Base-by-base conservation (phyloP, 2,113 vertebrate species). In the Cochlearius cochlearius region DNA sequence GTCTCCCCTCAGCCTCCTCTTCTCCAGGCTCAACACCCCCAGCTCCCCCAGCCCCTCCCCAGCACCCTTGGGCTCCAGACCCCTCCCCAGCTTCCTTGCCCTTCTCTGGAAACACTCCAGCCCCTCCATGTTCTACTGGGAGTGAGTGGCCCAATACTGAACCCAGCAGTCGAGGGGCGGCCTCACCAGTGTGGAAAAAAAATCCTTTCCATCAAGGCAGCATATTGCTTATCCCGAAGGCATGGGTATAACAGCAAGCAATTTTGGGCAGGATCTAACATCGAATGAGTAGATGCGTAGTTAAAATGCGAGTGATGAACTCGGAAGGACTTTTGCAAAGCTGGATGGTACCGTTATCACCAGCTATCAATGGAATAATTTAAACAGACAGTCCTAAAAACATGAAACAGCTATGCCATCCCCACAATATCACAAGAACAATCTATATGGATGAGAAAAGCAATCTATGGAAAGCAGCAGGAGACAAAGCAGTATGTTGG, bases 261-360 rank as follows among this genome's bases (percentile, higher is more conserved):
- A 15, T 55, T 77, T 58, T 52, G 69, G 38, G 32, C 26, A 62
- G 26, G 41, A 75, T 55, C 62, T 50, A 55, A 41, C 18, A 36
- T 2, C 1, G 1, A 36, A 13, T 32, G n/a, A 41, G 63, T 10
- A 17, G 12, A 15, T 5, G 12, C 1, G 9, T 12, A 27, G 16
- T 21, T 59, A 27, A 39, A 79, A 39, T 1, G 1, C 1, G 0
- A 34, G 6, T 30, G 39, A 55, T 19, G n/a, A 68, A 45, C 7
- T 3, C 4, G 6, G 41, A 41, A 63, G 15, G 41, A 67, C 27
- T 55, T 39, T 27, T 41, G 38, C 8, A 36, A 32, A 68, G 49
- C 41, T 50, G 49, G 22, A 29, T 11, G 20, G 15, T 34, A 52
- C 13, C 26, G 15, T 25, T 30, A 32, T 21, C 26, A 55, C 4